Percentiles rank a stretch among this genome's conserved stretches.
phyloP scores from a whole-genome alignment of 2,888 invertebrate genomes.

The Anodontia alba region DNA sequence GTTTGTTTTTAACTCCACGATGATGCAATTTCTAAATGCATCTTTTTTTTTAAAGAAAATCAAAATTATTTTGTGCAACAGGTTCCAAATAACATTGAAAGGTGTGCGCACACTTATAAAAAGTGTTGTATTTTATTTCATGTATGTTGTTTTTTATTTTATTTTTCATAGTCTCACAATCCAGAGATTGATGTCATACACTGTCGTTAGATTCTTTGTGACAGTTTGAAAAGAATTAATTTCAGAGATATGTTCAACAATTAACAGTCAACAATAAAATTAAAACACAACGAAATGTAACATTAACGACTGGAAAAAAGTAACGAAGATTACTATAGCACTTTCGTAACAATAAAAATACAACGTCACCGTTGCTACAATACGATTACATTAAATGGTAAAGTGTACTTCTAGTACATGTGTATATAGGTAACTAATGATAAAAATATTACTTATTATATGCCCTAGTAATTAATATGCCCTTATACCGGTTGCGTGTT shows the following conservation, averaged over 20 bases:
- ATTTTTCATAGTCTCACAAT: no score
- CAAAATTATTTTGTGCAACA: no score
- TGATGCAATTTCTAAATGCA: no score
- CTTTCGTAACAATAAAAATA: not conserved
- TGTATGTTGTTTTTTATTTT: no score
- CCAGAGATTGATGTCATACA: no score
- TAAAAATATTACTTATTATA: no score
- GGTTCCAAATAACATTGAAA: no score
- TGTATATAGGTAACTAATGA: not conserved
- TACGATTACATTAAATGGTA: not conserved
- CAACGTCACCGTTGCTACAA: not conserved
- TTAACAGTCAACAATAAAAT: constrained; percentile 15
- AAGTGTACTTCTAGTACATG: constrained; percentile 10
- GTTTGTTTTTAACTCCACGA: no score
- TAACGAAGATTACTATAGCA: constrained; percentile 7
- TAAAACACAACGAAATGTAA: not conserved
- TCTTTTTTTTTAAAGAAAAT: no score
- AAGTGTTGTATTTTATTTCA: no score
- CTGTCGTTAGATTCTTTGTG: no score
- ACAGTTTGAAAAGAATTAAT: not conserved
- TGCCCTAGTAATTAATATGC: not conserved
- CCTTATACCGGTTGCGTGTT: constrained; percentile 16
- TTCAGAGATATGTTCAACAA: not conserved
- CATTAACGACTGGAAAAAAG: constrained; percentile 3
- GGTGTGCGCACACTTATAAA: no score